Percentiles rank a stretch among this genome's conserved stretches.
phyloP scores from a whole-genome alignment of 2,888 invertebrate genomes.

The Nymphalis c-album region DNA sequence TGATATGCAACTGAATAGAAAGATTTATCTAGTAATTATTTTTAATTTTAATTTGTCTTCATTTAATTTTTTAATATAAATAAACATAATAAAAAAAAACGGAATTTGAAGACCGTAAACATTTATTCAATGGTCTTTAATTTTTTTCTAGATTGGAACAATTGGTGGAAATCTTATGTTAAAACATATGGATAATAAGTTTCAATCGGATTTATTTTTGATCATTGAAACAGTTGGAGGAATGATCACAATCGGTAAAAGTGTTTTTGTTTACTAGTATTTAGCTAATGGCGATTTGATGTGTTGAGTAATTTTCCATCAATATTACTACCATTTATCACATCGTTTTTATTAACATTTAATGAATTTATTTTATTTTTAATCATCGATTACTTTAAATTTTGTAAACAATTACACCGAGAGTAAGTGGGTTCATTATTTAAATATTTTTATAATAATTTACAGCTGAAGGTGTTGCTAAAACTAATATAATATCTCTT shows the following conservation, averaged over 20 bases:
- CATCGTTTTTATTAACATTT: no score
- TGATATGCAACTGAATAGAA: not conserved
- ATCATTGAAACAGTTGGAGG: slow-evolving; percentile 81
- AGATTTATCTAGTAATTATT: no score
- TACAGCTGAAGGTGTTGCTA: slow-evolving; percentile 48
- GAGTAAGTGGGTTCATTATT: no score
- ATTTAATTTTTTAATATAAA: no score
- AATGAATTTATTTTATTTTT: no score
- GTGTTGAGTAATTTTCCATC: no score
- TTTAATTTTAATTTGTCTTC: no score
- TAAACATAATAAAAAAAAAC: no score
- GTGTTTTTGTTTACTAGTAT: not conserved
- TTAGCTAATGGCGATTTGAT: slow-evolving; percentile 47
- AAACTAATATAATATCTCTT: slow-evolving; percentile 53
- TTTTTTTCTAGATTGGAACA: slow-evolving; percentile 81
- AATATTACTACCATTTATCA: no score
- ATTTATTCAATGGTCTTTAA: no score
- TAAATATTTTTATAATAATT: slow-evolving; percentile 16
- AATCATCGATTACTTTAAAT: no score
- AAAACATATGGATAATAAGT: slow-evolving; percentile 85
- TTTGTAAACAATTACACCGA: no score
- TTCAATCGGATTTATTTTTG: slow-evolving; percentile 88
- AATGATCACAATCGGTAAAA: slow-evolving; percentile 63
- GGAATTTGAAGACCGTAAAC: not conserved
- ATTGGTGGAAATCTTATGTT: slow-evolving; percentile 86